Percentiles rank a stretch among this genome's conserved stretches.
These are phyloP conservation scores for Limanda limanda DNA, from an alignment of 2,113 vertebrate genomes.

Conservation along the genomic window DNA sequence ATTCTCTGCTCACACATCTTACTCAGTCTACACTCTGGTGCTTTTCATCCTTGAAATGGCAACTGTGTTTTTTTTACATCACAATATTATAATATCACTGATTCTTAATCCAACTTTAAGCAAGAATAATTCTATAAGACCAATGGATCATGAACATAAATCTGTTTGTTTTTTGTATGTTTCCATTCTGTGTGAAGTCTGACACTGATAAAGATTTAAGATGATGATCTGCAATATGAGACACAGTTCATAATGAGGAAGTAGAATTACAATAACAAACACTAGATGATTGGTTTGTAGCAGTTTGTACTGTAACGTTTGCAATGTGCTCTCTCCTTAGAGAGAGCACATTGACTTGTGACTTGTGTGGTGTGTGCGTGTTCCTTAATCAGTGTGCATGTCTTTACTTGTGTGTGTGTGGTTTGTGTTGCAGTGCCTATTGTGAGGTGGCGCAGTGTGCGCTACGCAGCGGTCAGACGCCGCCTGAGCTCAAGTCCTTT, in stretches of 20 bases:
- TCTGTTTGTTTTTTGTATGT: conserved; percentile 58
- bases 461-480: conserved; percentile 83
- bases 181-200: conserved; percentile 49
- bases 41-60: conserved; percentile 44
- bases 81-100: not conserved
- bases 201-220: conserved; percentile 18
- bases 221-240: conserved; percentile 18
- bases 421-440: conserved; percentile 87
- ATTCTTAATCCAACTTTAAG: not conserved
- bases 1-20: conserved; percentile 43
- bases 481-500: conserved; percentile 87
- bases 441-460: conserved; percentile 85
- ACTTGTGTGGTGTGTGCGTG: conserved; percentile 38
- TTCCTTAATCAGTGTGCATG: conserved; percentile 64
- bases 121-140: not conserved
- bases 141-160: conserved; percentile 45
- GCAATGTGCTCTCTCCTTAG: conserved; percentile 14
- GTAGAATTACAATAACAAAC: conserved; percentile 8
- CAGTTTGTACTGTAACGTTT: conserved; percentile 43
- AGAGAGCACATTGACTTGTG: too few relatives aligned
- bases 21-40: conserved; percentile 26
- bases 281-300: conserved; percentile 6
- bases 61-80: conserved; percentile 45
- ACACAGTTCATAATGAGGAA: conserved; percentile 25
- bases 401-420: conserved; percentile 75